Evolutionary conservation across 2,888 invertebrate genomes (phyloP).

Genomic region (Drosophila kokeensis): DNA sequence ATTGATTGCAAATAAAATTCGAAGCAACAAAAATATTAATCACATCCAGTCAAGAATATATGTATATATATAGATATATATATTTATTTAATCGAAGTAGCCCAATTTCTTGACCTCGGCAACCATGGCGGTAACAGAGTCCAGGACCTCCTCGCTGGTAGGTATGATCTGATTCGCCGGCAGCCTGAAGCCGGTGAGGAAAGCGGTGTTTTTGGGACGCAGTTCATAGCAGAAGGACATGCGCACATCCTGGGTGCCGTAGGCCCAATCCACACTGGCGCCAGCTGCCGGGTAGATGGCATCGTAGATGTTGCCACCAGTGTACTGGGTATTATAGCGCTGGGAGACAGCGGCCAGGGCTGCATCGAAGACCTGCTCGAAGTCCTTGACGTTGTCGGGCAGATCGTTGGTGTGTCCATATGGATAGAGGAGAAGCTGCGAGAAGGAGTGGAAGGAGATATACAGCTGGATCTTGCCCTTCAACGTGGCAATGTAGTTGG

Average conservation of each 20-base stretch:
- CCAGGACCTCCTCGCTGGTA: conserved; percentile 88
- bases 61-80: too few species aligned
- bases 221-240: conserved; percentile 87
- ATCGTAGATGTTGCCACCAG: conserved; percentile 87
- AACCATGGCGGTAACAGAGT: conserved; percentile 86
- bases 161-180: conserved; percentile 89
- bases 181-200: conserved; percentile 88
- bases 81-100: conserved; percentile 58
- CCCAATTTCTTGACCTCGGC: conserved; percentile 81
- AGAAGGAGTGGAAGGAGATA: conserved; percentile 91
- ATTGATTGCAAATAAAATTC: background rate
- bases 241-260: conserved; percentile 86
- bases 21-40: background rate
- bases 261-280: conserved; percentile 91
- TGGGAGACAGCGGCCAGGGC: conserved; percentile 84
- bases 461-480: conserved; percentile 87
- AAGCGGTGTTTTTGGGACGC: conserved; percentile 83
- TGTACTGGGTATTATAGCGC: conserved; percentile 87
- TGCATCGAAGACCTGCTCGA: conserved; percentile 83
- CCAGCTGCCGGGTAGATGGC: conserved; percentile 88
- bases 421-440: conserved; percentile 90
- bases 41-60: background rate
- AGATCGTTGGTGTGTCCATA: conserved; percentile 88
- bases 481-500: conserved; percentile 86
- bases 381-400: conserved; percentile 86